phyloP scores from a whole-genome alignment of 2,797 vertebrate species.

The Lacerta bilineata region DNA sequence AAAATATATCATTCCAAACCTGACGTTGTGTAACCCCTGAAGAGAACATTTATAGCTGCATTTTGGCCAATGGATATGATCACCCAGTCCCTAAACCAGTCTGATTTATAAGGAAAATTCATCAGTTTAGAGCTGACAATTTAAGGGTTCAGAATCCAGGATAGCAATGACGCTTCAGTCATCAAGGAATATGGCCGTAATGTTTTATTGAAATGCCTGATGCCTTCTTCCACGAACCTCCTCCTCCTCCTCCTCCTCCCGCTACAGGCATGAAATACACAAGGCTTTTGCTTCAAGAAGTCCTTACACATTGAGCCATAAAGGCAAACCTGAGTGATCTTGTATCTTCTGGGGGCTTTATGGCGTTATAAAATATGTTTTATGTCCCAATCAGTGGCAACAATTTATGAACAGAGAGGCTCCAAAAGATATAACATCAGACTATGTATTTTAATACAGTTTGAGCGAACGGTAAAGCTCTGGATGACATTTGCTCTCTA shows the following conservation, averaged over 20 bases:
- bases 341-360: constrained; percentile 76
- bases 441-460: constrained; percentile 76
- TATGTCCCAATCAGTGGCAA: constrained; percentile 75
- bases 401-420: constrained; percentile 77
- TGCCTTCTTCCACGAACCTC: constrained; percentile 40
- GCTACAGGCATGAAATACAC: constrained; percentile 64
- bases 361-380: constrained; percentile 76
- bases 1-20: not conserved
- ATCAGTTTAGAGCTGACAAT: constrained; percentile 61
- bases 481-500: constrained; percentile 75
- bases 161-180: constrained; percentile 49
- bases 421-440: constrained; percentile 66
- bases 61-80: constrained; percentile 29
- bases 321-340: constrained; percentile 78
- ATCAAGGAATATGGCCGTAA: constrained; percentile 62
- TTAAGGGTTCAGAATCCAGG: constrained; percentile 62
- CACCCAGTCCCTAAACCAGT: constrained; percentile 56
- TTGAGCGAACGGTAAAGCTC: constrained; percentile 72
- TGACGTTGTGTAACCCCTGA: constrained; percentile 40
- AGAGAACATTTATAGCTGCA: constrained; percentile 46
- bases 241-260: constrained; percentile 48
- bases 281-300: constrained; percentile 56
- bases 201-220: constrained; percentile 69
- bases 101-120: constrained; percentile 74
- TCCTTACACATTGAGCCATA: constrained; percentile 71